These are phyloP conservation scores for Rhinolophus sinicus DNA, from an alignment of 2,113 vertebrate genomes.

Conservation along the genomic window DNA sequence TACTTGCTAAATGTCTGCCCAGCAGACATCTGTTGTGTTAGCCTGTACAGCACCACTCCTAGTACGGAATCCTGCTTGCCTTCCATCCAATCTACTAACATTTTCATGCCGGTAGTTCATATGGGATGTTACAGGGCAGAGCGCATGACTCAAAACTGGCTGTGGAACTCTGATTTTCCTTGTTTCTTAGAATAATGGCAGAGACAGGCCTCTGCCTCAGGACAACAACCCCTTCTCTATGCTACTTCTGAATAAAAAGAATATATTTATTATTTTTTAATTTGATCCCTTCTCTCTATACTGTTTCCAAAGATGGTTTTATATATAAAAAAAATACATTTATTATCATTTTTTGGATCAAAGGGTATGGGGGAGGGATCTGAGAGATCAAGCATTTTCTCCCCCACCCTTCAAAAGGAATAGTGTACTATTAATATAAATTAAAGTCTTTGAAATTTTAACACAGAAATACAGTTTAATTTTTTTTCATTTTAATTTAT, in stretches of 20 bases:
- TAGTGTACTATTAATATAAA: not conserved
- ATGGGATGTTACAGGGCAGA: not conserved
- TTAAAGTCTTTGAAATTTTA: constrained; percentile 4
- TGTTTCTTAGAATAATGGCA: not conserved
- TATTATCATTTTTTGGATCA: not conserved
- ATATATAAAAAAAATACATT: too few species aligned
- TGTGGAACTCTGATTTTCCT: not conserved
- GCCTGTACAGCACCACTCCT: not conserved
- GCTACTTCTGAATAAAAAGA: not conserved
- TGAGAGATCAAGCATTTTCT: not conserved
- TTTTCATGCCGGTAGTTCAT: not conserved
- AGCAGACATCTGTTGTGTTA: not conserved
- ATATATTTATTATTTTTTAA: not conserved
- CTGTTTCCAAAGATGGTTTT: too few species aligned
- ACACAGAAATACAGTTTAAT: not conserved
- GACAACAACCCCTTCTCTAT: not conserved
- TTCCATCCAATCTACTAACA: not conserved
- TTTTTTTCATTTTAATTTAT: too few species aligned
- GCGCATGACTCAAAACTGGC: not conserved
- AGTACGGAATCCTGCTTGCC: not conserved
- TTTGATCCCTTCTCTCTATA: too few species aligned
- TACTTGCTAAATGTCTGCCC: not conserved
- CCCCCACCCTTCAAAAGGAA: rapidly evolving
- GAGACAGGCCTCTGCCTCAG: not conserved
- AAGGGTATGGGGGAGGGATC: not conserved